These are phyloP conservation scores for Macrophya annulata DNA, from an alignment of 2,888 invertebrate species.

Conservation along the genomic window DNA sequence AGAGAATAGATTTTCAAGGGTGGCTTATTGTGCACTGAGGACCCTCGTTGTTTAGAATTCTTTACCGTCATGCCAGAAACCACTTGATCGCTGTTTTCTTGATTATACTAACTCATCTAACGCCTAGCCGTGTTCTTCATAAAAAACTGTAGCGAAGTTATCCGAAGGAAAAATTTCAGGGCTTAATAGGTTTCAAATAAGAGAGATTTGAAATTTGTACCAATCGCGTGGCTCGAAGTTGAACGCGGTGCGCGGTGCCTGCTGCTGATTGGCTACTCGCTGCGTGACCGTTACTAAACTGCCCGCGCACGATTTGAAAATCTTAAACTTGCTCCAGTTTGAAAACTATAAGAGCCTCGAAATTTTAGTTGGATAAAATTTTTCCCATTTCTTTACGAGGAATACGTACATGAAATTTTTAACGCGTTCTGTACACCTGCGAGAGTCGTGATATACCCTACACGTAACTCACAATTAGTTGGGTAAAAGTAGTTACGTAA, in stretches of 20 bases:
- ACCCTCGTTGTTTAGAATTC: not conserved
- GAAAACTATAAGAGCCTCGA: not conserved
- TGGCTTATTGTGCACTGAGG: slow-evolving; percentile 3
- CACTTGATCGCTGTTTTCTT: not conserved
- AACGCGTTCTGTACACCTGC: not conserved
- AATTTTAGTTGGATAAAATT: not conserved
- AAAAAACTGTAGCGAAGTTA: not conserved
- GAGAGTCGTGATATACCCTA: not conserved
- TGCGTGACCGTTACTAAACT: not conserved
- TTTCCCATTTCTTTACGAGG: not conserved
- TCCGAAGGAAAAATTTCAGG: not conserved
- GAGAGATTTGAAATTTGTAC: not conserved
- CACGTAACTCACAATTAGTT: slow-evolving; percentile 32
- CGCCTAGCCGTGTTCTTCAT: not conserved
- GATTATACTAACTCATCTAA: not conserved
- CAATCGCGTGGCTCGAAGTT: not conserved
- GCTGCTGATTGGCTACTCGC: not conserved
- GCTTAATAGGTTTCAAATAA: not conserved
- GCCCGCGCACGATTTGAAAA: not conserved
- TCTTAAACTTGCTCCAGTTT: not conserved
- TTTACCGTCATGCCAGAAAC: not conserved
- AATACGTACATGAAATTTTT: not conserved
- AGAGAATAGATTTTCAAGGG: slow-evolving; percentile 12
- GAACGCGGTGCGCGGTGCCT: not conserved
- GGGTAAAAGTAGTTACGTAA: slow-evolving; percentile 26